Base-by-base conservation (phyloP, 2,797 vertebrate genomes). In the Sebastes reedi region DNA sequence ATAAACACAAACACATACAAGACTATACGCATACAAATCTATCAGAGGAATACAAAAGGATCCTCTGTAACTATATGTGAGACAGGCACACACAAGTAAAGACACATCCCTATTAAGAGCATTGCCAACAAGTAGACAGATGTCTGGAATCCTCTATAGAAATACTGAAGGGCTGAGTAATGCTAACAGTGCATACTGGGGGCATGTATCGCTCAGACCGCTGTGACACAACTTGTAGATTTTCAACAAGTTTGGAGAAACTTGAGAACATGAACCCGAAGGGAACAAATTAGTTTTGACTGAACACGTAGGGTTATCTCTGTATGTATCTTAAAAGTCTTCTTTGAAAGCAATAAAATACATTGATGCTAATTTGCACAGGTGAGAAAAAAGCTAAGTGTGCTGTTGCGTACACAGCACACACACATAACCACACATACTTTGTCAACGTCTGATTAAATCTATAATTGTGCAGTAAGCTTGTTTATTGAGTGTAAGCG, bases 161-260 rank as follows among this genome's bases (percentile, higher is more conserved):
- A 87, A 93, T 90, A 79, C 71, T 86, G 32, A 67, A 76, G 56
- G 34, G 42, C 25, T 93, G 91, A 93, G 92, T 91, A 91, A 92
- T 90, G 83, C 81, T 66, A 54, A 69, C 9, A 59, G 66, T 46
- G 70, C 87, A 85, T 61, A 80, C 71, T 73, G 46, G 25, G 32
- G 74, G 72, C 66, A 79, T 69, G 78, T 36, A 78, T 78, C 13
- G n/a, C 54, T 78, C 86, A 58, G 27, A 58, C 72, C 11, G 32
- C 4, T 13, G 13, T 87, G 88, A 90, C 81, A 88, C 66, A 72
- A 83, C 73, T 34, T 68, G 59, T 27, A 46, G 30, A 72, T 82
- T 85, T 80, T 59, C 8, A 56, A 67, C 69, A 82, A 39, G 66
- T 89, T 71, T 78, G 32, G 22, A 59, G 22, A 77, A 85, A 82